A percentile compares a stretch with the other conserved stretches of the same genome.
These are phyloP conservation scores for Bellardia bayeri DNA, from an alignment of 2,888 invertebrate genomes.

Conservation along the genomic window DNA sequence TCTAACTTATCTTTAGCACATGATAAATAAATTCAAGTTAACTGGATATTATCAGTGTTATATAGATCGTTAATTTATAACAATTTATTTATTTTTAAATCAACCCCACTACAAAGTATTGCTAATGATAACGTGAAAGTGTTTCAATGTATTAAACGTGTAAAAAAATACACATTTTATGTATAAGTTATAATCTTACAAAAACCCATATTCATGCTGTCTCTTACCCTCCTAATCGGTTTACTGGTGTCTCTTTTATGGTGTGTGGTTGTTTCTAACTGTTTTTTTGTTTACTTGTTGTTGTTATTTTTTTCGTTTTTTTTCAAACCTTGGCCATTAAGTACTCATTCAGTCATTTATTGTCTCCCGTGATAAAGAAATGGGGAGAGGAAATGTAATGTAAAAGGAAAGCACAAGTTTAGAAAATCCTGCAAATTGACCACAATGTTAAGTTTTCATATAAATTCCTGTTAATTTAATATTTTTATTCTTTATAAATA, in stretches of 20 bases:
- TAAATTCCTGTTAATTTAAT: too few relatives aligned
- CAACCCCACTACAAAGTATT: neutral
- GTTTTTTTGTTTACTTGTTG: neutral
- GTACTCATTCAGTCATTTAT: neutral
- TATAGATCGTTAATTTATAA: too few relatives aligned
- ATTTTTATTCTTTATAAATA: too few relatives aligned
- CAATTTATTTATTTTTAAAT: too few relatives aligned
- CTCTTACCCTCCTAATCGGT: too few relatives aligned
- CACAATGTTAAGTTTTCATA: slow-evolving; percentile 6
- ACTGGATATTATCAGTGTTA: too few relatives aligned
- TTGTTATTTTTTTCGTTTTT: neutral
- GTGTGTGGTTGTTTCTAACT: neutral
- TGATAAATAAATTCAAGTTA: too few relatives aligned
- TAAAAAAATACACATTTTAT: slow-evolving; percentile 48
- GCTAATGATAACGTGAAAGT: slow-evolving; percentile 25
- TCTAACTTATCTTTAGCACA: too few relatives aligned
- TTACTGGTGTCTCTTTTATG: too few relatives aligned
- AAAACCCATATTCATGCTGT: neutral
- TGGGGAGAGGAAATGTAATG: neutral
- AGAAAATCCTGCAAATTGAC: slow-evolving; percentile 21
- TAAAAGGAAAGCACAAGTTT: neutral
- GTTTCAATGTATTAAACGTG: slow-evolving; percentile 40
- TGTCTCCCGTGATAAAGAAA: neutral
- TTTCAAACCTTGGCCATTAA: neutral
- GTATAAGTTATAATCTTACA: neutral